Conservation (phyloP, 2,888 invertebrate species). For the Phrixothrix hirtus region DNA sequence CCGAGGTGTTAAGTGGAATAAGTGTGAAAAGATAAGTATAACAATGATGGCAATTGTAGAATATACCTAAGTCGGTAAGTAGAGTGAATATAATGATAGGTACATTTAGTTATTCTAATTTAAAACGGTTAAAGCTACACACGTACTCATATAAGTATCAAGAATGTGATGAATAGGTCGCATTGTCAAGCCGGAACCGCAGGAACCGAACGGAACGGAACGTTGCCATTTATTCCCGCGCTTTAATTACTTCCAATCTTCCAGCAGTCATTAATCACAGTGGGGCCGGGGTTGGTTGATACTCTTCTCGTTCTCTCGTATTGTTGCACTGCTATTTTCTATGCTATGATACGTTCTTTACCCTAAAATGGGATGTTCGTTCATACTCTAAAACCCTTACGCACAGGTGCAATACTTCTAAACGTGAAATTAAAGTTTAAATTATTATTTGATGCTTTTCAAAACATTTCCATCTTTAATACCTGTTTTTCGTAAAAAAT, state of each 20-base stretch:
- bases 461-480: not conserved
- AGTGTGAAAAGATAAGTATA: slow-evolving; percentile 7
- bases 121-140: slow-evolving; percentile 14
- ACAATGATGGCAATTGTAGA: not conserved
- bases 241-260: slow-evolving; percentile 60
- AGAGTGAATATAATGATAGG: not conserved
- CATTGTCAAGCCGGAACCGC: slow-evolving; percentile 56
- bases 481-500: too few species aligned
- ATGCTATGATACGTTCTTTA: slow-evolving; percentile 26
- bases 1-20: slow-evolving; percentile 9
- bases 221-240: slow-evolving; percentile 57
- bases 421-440: slow-evolving; percentile 30
- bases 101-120: slow-evolving; percentile 4
- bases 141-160: slow-evolving; percentile 30
- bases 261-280: slow-evolving; percentile 57
- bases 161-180: slow-evolving; percentile 35
- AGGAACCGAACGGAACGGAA: slow-evolving; percentile 54
- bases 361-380: slow-evolving; percentile 21
- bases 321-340: slow-evolving; percentile 21
- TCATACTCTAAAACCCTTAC: slow-evolving; percentile 26
- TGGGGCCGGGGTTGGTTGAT: slow-evolving; percentile 35
- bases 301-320: slow-evolving; percentile 35
- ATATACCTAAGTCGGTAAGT: not conserved
- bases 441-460: slow-evolving; percentile 25
- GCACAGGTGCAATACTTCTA: slow-evolving; percentile 30